These are phyloP conservation scores for Tinea pellionella DNA, from an alignment of 2,888 invertebrate species.

Conservation along the genomic window DNA sequence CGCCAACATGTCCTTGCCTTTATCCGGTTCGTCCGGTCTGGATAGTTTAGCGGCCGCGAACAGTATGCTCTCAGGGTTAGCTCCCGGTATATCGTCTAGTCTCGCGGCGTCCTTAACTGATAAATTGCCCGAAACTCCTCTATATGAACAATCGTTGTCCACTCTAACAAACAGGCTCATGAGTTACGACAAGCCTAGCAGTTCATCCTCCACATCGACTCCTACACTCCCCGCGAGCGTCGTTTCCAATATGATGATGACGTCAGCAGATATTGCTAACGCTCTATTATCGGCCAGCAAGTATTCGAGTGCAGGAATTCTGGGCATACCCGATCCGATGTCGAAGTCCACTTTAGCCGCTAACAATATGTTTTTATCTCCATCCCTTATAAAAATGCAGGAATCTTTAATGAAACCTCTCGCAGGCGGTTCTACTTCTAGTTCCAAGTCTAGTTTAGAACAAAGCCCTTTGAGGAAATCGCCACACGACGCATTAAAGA, in stretches of 20 bases:
- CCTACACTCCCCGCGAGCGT: conserved; percentile 64
- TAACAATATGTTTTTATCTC: conserved; percentile 83
- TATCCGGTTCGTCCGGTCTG: conserved; percentile 44
- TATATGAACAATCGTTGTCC: conserved; percentile 56
- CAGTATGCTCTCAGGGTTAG: conserved; percentile 54
- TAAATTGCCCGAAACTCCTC: conserved; percentile 58
- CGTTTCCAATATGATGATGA: conserved; percentile 72
- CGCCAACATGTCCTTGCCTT: conserved; percentile 46
- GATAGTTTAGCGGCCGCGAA: conserved; percentile 64
- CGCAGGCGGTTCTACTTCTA: conserved; percentile 68
- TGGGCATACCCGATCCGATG: conserved; percentile 80
- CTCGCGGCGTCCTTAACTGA: conserved; percentile 52
- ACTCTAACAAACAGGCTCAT: conserved; percentile 52
- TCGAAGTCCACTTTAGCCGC: conserved; percentile 80
- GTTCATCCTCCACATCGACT: conserved; percentile 60
- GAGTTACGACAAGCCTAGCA: conserved; percentile 55
- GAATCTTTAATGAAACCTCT: conserved; percentile 71
- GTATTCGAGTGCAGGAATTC: conserved; percentile 71
- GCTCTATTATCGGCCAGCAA: conserved; percentile 76
- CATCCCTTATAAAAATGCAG: conserved; percentile 79
- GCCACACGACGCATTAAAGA: conserved; percentile 49
- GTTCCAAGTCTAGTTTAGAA: conserved; percentile 53
- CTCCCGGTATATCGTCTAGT: conserved; percentile 50
- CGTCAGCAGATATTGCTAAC: conserved; percentile 73
- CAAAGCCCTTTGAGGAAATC: conserved; percentile 56